Evolutionary conservation across 2,888 invertebrate species (phyloP).

Genomic region (Steinernema hermaphroditum): DNA sequence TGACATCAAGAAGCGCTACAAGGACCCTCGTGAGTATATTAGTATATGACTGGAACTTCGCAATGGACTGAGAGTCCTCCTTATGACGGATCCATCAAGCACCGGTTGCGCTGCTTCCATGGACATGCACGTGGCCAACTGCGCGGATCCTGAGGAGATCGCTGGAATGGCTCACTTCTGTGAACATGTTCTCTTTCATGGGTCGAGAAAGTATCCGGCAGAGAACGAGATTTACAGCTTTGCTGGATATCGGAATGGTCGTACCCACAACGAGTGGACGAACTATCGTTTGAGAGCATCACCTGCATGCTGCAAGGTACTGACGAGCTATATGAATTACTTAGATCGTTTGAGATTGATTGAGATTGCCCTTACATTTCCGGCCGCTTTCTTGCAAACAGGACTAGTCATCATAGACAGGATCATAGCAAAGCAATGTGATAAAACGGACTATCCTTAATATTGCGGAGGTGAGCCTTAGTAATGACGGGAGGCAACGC

Average conservation of each 20-base stretch:
- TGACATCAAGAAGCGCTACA: background rate
- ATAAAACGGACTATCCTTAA: too few relatives aligned
- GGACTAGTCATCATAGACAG: too few relatives aligned
- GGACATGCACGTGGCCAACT: conserved; percentile 80
- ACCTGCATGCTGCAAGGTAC: too few relatives aligned
- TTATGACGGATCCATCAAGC: conserved; percentile 88
- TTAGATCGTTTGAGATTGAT: too few relatives aligned
- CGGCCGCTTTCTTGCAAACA: too few relatives aligned
- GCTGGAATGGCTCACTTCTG: conserved; percentile 95
- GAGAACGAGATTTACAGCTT: background rate
- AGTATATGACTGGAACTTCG: conserved; percentile 80
- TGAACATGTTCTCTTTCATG: conserved; percentile 96
- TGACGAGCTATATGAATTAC: too few relatives aligned
- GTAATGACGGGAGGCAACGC: too few relatives aligned
- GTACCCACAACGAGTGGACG: background rate
- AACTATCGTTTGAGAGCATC: background rate
- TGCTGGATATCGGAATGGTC: background rate
- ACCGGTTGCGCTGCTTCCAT: conserved; percentile 80
- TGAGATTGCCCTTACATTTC: too few relatives aligned
- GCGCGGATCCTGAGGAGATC: conserved; percentile 84
- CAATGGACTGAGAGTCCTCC: conserved; percentile 84
- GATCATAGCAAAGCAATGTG: too few relatives aligned
- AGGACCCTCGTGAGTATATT: conserved; percentile 72
- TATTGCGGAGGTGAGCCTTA: too few relatives aligned
- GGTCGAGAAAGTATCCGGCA: conserved; percentile 78